Evolutionary conservation across 2,888 invertebrate genomes (phyloP).

Genomic region (Anorthoa munda): DNA sequence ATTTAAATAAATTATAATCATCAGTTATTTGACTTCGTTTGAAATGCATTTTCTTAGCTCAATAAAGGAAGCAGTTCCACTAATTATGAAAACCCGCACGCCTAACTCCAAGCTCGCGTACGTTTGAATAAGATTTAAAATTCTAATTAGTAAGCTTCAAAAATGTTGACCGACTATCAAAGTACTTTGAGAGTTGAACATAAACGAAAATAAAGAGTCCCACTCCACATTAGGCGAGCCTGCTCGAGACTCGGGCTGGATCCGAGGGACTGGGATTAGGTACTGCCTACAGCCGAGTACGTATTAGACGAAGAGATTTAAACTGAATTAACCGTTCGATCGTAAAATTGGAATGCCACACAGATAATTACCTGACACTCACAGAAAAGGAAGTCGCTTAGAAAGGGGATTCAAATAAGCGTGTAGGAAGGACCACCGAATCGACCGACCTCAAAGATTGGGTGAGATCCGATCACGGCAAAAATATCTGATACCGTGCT

Average conservation of each 20-base stretch:
- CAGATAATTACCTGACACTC: slow-evolving; percentile 91
- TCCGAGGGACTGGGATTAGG: slow-evolving; percentile 87
- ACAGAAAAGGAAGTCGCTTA: slow-evolving; percentile 90
- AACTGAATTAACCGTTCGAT: slow-evolving; percentile 91
- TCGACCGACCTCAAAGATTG: slow-evolving; percentile 75
- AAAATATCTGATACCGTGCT: slow-evolving; percentile 83
- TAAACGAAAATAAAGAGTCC: slow-evolving; percentile 70
- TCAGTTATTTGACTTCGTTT: neutral
- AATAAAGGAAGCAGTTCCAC: slow-evolving; percentile 15
- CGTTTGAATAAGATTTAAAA: slow-evolving; percentile 61
- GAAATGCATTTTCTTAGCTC: neutral
- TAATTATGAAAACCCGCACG: slow-evolving; percentile 38
- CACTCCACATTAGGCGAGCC: slow-evolving; percentile 72
- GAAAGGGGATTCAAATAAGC: slow-evolving; percentile 90
- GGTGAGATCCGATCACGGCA: slow-evolving; percentile 78
- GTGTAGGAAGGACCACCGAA: slow-evolving; percentile 85
- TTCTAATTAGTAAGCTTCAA: slow-evolving; percentile 62
- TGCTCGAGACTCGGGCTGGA: slow-evolving; percentile 76
- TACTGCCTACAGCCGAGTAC: slow-evolving; percentile 84
- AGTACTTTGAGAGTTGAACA: slow-evolving; percentile 55
- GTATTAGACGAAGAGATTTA: slow-evolving; percentile 90
- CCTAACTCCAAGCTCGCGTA: slow-evolving; percentile 39
- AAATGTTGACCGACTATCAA: slow-evolving; percentile 60
- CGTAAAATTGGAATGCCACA: slow-evolving; percentile 91
- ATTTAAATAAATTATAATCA: neutral